phyloP scores from a whole-genome alignment of 1,140 invertebrate species.

The roundworm (Caenorhabditis elegans) region WBcel235 BX284605.5:12395501-12396000 shows the following conservation, averaged over 20 bases:
- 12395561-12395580: no score
- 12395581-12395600: no score
- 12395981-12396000: no score
- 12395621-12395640: not conserved
- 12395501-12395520: no score
- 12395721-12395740: no score
- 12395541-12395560: no score
- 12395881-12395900: not conserved
- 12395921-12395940: not conserved
- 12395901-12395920: not conserved
- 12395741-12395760: no score
- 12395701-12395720: not conserved
- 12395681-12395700: slow-evolving; percentile 5
- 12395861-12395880: slow-evolving; percentile 16
- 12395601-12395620: not conserved
- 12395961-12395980: slow-evolving; percentile 25
- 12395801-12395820: no score
- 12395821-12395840: not conserved
- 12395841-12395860: not conserved
- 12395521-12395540: no score
- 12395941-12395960: not conserved
- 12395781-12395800: no score
- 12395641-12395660: not conserved
- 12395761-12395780: no score
- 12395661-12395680: not conserved